A percentile compares a stretch with the other conserved stretches of the same genome.
These are phyloP conservation scores for Callipepla squamata DNA, from an alignment of 2,113 vertebrate species.

Conservation along the genomic window DNA sequence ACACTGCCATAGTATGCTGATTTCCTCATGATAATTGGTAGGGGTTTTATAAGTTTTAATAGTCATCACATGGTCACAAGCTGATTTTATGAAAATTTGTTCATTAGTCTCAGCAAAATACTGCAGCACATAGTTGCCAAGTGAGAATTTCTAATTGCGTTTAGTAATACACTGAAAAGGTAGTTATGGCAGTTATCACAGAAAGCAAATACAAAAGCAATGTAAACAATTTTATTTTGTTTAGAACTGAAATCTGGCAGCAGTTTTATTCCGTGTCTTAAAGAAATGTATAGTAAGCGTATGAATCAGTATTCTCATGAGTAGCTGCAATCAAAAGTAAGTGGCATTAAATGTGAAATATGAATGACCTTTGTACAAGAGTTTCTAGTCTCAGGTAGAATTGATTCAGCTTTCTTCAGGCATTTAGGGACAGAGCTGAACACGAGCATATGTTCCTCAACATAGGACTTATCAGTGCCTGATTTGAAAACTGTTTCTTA, in stretches of 20 bases:
- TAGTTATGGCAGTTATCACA: conserved; percentile 55
- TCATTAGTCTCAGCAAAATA: conserved; percentile 63
- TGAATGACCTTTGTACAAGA: background rate
- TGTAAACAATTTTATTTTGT: conserved; percentile 61
- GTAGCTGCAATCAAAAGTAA: background rate
- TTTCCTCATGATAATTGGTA: conserved; percentile 66
- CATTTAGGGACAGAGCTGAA: background rate
- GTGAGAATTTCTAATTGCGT: conserved; percentile 56
- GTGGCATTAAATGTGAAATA: background rate
- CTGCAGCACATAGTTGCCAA: conserved; percentile 25
- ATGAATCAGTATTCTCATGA: conserved; percentile 20
- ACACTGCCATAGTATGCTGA: conserved; percentile 13
- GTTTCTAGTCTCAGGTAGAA: background rate
- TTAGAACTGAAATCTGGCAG: conserved; percentile 57
- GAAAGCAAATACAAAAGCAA: conserved; percentile 41
- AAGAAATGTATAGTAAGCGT: background rate
- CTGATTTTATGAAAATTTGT: conserved; percentile 66
- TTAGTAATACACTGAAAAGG: conserved; percentile 46
- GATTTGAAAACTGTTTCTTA: conserved; percentile 15
- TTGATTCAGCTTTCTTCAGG: background rate
- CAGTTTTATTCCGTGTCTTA: conserved; percentile 23
- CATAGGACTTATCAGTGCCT: background rate
- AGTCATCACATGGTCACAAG: conserved; percentile 63
- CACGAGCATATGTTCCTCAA: background rate
- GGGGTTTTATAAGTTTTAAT: conserved; percentile 63